Evolutionary conservation across 1,140 invertebrate species (phyloP).

Genomic region (Heliconius congener): DNA sequence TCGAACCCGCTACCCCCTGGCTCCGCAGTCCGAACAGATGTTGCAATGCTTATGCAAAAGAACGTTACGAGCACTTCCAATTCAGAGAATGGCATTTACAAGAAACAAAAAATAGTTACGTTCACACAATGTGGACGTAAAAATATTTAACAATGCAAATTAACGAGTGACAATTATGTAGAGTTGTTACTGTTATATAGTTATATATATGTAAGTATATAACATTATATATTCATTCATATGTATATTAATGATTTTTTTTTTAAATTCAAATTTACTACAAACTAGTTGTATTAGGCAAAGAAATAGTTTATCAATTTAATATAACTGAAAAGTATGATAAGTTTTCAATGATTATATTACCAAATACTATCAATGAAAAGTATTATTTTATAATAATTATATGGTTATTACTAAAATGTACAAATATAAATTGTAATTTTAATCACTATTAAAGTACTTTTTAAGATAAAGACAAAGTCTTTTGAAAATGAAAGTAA

Average conservation of each 20-base stretch:
- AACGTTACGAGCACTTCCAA: constrained; percentile 53
- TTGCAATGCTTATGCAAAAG: constrained; percentile 66
- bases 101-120: constrained; percentile 24
- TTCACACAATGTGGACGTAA: neutral
- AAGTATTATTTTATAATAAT: too few relatives aligned
- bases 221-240: too few relatives aligned
- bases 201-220: too few relatives aligned
- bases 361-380: too few relatives aligned
- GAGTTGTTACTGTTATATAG: constrained; percentile 12
- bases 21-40: constrained; percentile 53
- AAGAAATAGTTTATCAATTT: neutral
- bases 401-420: neutral
- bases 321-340: neutral
- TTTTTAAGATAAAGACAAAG: neutral
- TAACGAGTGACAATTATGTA: constrained; percentile 6
- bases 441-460: too few relatives aligned
- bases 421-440: neutral
- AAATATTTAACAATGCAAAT: neutral
- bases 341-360: too few relatives aligned
- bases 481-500: constrained; percentile 34
- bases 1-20: constrained; percentile 58
- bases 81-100: constrained; percentile 60
- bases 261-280: too few relatives aligned
- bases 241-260: too few relatives aligned
- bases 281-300: too few relatives aligned